Base-by-base conservation (phyloP, 2,113 vertebrate species). In the Delphinapterus leucas region DNA sequence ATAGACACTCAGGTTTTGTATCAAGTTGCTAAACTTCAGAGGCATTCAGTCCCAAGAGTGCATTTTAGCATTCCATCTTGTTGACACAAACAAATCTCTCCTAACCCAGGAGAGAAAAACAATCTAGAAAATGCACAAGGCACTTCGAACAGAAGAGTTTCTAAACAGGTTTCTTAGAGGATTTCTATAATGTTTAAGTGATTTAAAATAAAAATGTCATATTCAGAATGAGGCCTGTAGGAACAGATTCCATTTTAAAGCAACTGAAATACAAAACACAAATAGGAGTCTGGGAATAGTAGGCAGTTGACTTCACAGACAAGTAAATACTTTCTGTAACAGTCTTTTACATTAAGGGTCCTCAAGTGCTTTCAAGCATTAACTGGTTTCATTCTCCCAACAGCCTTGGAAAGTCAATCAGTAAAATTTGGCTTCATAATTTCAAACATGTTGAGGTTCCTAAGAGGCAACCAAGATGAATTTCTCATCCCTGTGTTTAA, bases 311-410 rank as follows among this genome's bases (percentile, higher is more conserved):
- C 28, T 90, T 71, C 67, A 79, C 4, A 95, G 81, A 83, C 25
- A 77, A 85, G 33, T 49, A 88, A 65, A 90, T 55, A 70, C 49
- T 74, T 86, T 38, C 73, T 41, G 0, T 65, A 81, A 85, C 11
- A 38, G 58, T 70, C 90, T 68, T 88, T 88, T 87, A 79, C 44
- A 60, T 41, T 36, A 96, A 61, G 25, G 26, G 23, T 41, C 96
- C 90, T 94, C 90, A 90, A 73, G 80, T 95, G 71, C 73, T 97
- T 96, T 73, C 65, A 94, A 76, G 55, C 55, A 96, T 71, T 96
- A 44, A 91, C 70, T 96, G 84, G 93, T 55, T 88, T 88, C 67
- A 79, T 93, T 93, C 88, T 88, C 67, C 70, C 71, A 81, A 86
- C 0, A 55, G 68, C 38, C 74, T 85, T 20, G 53, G 71, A 82